Evolutionary conservation across 2,888 invertebrate species (phyloP), one percentile per base, ranked within the genome.

Genomic region (Drosophila birchii): DNA sequence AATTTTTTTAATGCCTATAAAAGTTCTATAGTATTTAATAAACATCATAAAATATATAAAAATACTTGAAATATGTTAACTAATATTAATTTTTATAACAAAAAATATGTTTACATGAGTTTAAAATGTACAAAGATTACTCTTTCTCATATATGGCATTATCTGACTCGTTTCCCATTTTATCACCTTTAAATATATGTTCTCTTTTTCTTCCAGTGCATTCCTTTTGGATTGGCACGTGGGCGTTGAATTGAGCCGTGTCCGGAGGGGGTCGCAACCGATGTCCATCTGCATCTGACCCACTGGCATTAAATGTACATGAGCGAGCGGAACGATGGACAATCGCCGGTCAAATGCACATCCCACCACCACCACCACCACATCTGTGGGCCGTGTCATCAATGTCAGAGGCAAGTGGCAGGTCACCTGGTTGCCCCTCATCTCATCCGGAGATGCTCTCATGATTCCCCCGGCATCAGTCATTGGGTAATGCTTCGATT

Each of bases 261-360:
- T 53, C 58, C 53, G 26, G 47, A 29, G 57, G 57, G 44, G 56
- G 44, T 5, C 45, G 16, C 32, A 18, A 12, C 38, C 44, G 38
- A 36, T 36, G 64, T 58, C 55, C 68, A 68, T 68, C 34, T 68
- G 67, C 68, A 51, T 61, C 44, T 73, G 74, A 67, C 60, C 60
- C 56, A 57, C 56, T 51, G 47, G 72, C 76, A 72, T 79, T 70
- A 72, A 78, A 85, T 84, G 76, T 79, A 70, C 78, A 79, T 81
- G 78, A 38, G 41, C 69, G 57, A 49, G 39, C 51, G 18, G 36
- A 83, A 70, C 81, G 74, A 62, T 72, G 76, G 79, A 78, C 53
- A 73, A 72, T 68, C 70, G 66, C 54, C 76, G 64, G 81, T 56
- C 71, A 79, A 76, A 61, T 70, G 76, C 62, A 79, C 76, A 74